Percentiles rank a stretch among this genome's conserved stretches.
These are phyloP conservation scores for Octodon degus DNA, from an alignment of 2,113 vertebrate genomes.

Conservation along the genomic window DNA sequence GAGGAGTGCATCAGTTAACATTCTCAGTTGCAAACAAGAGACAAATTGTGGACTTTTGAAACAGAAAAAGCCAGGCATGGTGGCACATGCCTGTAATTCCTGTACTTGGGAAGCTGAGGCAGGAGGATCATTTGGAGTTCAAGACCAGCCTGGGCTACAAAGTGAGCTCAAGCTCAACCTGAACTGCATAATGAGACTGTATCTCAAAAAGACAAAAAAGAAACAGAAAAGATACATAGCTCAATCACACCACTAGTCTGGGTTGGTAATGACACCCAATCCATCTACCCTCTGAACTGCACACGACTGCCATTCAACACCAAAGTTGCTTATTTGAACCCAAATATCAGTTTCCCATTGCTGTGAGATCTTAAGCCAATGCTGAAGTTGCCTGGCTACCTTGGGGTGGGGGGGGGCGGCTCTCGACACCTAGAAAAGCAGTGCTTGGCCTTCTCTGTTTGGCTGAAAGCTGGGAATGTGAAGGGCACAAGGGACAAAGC, in stretches of 20 bases:
- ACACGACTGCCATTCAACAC: background rate
- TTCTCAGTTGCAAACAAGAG: conserved; percentile 33
- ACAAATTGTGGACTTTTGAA: conserved; percentile 1
- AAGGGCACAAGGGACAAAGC: background rate
- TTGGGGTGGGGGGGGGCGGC: background rate
- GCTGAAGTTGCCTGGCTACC: background rate
- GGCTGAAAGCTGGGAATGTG: background rate
- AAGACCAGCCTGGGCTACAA: too few relatives aligned
- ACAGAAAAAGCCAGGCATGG: background rate
- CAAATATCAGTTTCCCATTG: background rate
- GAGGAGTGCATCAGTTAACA: background rate
- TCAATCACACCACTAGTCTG: background rate
- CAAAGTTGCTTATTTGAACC: conserved; percentile 34
- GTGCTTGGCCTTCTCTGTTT: background rate
- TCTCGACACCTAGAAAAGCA: background rate
- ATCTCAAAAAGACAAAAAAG: background rate
- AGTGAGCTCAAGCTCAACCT: too few relatives aligned
- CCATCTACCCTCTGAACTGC: background rate
- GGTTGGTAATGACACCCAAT: background rate
- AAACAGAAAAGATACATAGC: background rate
- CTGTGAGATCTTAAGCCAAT: conserved; percentile 26
- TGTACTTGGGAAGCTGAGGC: too few relatives aligned
- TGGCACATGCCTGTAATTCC: too few relatives aligned
- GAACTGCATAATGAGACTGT: too few relatives aligned
- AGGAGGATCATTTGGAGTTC: too few relatives aligned